Conservation (phyloP, 1,140 invertebrate genomes). For the Atta cephalotes region DNA sequence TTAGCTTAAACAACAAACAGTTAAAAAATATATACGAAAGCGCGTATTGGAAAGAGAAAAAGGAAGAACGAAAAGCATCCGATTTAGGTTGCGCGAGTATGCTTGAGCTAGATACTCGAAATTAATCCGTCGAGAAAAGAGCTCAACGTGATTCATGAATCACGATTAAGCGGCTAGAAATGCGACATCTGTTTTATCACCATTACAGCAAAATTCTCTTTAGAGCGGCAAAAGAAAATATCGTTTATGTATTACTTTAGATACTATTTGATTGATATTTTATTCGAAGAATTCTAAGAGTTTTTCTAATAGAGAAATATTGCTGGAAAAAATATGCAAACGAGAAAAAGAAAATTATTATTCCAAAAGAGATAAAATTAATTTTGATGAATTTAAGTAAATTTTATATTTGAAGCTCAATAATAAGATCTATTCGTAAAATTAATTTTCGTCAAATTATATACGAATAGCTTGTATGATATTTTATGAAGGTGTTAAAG, state of each 20-base stretch:
- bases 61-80: neutral
- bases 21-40: neutral
- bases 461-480: neutral
- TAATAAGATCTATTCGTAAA: neutral
- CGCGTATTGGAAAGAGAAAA: neutral
- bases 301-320: neutral
- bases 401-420: neutral
- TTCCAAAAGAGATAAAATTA: neutral
- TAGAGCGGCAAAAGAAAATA: conserved; percentile 18
- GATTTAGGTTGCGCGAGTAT: conserved; percentile 41
- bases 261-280: conserved; percentile 36
- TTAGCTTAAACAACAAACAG: neutral
- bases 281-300: neutral
- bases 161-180: conserved; percentile 56
- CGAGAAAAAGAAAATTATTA: no score
- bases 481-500: no score
- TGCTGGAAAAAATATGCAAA: neutral
- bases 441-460: neutral
- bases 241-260: conserved; percentile 18
- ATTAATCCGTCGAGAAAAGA: conserved; percentile 67
- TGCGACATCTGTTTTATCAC: conserved; percentile 55
- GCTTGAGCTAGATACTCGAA: conserved; percentile 45
- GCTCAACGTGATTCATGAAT: conserved; percentile 24
- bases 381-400: neutral
- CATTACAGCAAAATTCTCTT: conserved; percentile 52